Base-by-base conservation (phyloP, 2,113 vertebrate species). In the Brachyistius frenatus region DNA sequence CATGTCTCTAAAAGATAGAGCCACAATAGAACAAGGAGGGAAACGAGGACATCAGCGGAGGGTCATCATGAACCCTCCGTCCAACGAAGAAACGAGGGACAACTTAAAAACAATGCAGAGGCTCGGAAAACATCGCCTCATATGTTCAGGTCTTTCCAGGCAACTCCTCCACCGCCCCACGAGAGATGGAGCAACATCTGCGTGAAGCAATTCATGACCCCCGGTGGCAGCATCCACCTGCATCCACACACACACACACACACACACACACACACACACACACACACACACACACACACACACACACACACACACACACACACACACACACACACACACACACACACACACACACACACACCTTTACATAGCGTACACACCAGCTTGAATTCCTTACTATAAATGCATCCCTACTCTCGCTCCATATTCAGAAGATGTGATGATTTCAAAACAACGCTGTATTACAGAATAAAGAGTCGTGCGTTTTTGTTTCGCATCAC, bases 171-270 rank as follows among this genome's bases (percentile, higher is more conserved):
- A 66, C 76, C 60, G 72, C 66, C 76, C 62, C 10, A 31, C 55
- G 72, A 68, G 5, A 77, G 53, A 76, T 39, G 77, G 81, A 77
- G 58, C 72, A 23, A 76, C 78, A 84, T 81, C 78, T 84, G 72
- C 16, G 5, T 8, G 46, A 4, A 74, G 57, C 53, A 58, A 30
- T 5, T 74, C 32, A 65, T 2, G 1, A 14, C 81, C 78, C 75
- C 61, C 78, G 61, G 68, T 58, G 74, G 41, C 58, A 44, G 32
- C 32, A 64, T 62, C 47, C 71, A 86, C 74, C 66, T 72, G 70
- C 73, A 82, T 47, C 63, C 46, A 57, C 54, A 58, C 47, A 76
- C 52, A 73, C 53, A 46, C 23, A 23, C 23, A 23, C 23, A 23
- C 23, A 23, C 23, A 23, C 23, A 23, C 23, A 23, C 23, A 23